A percentile compares a stretch with the other conserved stretches of the same genome.
Conservation (phyloP, 2,797 vertebrate species). For the Rhincodon typus region DNA sequence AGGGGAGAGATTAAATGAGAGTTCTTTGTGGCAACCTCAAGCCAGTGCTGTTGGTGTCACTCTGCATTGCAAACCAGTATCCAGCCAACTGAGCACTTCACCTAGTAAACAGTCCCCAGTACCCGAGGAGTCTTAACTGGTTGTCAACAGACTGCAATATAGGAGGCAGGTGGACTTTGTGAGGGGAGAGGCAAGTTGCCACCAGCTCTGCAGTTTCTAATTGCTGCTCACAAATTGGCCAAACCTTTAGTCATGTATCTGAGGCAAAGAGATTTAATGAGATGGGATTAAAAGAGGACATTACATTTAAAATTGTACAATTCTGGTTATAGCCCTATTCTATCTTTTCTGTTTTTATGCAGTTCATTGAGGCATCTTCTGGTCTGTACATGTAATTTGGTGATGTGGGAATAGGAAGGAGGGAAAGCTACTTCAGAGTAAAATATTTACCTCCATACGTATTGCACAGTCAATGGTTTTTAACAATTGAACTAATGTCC, state of each 20-base stretch:
- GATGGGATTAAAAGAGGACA: not conserved
- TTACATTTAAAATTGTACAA: conserved; percentile 1
- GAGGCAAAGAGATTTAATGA: not conserved
- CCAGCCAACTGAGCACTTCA: too few species aligned
- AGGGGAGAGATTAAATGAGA: too few species aligned
- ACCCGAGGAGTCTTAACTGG: not conserved
- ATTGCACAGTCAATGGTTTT: not conserved
- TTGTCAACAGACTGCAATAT: not conserved
- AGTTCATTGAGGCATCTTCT: not conserved
- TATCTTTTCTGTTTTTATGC: not conserved
- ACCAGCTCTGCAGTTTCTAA: too few species aligned
- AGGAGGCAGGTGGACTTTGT: too few species aligned
- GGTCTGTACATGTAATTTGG: too few species aligned
- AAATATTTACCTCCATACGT: not conserved
- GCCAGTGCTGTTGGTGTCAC: too few species aligned
- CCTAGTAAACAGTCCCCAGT: too few species aligned
- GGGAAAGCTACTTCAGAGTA: not conserved
- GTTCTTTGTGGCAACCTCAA: too few species aligned
- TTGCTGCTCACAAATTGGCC: not conserved
- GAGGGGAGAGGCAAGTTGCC: not conserved
- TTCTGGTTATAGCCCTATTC: not conserved
- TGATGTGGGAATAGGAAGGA: not conserved
- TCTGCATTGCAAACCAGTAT: too few species aligned
- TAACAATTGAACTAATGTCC: not conserved
- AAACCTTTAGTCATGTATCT: too few species aligned